These are phyloP conservation scores for Tinea pellionella DNA, from an alignment of 2,888 invertebrate genomes.

Conservation along the genomic window DNA sequence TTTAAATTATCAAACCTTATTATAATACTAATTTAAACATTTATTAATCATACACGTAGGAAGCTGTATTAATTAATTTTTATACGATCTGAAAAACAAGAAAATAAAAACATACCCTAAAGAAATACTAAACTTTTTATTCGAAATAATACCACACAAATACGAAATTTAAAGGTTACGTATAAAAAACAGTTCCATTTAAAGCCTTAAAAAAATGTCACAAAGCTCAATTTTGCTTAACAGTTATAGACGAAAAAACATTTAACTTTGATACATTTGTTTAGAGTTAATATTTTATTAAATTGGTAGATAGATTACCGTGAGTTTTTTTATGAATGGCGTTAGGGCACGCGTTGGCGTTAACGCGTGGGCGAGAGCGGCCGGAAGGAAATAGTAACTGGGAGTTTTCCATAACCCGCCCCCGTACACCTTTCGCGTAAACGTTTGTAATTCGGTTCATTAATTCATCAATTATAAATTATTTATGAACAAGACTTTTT, in stretches of 20 bases:
- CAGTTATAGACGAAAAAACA: neutral
- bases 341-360: constrained; percentile 32
- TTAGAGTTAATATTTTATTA: neutral
- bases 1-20: constrained; percentile 15
- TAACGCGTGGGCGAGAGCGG: constrained; percentile 52
- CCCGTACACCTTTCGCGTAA: constrained; percentile 22
- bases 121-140: no score
- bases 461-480: constrained; percentile 15
- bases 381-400: constrained; percentile 59
- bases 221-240: neutral
- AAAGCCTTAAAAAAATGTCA: neutral
- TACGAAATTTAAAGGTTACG: neutral
- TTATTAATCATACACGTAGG: no score
- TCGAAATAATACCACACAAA: no score
- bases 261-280: neutral
- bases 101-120: no score
- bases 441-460: constrained; percentile 14
- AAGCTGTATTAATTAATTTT: no score
- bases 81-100: no score
- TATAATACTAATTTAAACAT: no score
- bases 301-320: neutral
- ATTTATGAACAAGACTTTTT: constrained; percentile 12
- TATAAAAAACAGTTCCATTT: neutral
- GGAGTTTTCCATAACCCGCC: constrained; percentile 19
- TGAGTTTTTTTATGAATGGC: neutral